Conservation (phyloP, 92 coral and sea anemone genomes). For the Phenganax marumi region DNA sequence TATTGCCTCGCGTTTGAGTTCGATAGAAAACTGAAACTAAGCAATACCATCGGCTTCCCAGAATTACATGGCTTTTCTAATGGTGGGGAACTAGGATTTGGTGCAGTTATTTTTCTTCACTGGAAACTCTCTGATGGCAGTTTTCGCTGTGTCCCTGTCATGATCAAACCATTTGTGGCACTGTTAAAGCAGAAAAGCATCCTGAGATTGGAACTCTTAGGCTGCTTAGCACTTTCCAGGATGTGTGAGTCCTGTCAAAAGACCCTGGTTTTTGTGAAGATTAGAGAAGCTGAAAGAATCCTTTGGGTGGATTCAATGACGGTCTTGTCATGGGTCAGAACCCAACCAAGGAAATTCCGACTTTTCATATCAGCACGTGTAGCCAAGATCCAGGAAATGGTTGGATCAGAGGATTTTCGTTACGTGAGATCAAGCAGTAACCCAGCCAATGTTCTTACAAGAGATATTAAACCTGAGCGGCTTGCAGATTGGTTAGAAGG, state of each 20-base stretch:
- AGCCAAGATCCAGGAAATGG: slow-evolving; percentile 50
- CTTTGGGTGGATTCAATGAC: slow-evolving; percentile 59
- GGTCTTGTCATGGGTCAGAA: slow-evolving; percentile 57
- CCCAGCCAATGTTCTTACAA: slow-evolving; percentile 64
- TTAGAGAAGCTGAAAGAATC: slow-evolving; percentile 49
- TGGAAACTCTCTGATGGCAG: slow-evolving; percentile 58
- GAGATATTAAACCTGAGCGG: slow-evolving; percentile 34
- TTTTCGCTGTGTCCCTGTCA: slow-evolving; percentile 55
- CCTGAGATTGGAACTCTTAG: slow-evolving; percentile 62
- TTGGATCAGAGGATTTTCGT: slow-evolving; percentile 46
- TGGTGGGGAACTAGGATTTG: slow-evolving; percentile 57
- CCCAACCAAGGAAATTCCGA: slow-evolving; percentile 35
- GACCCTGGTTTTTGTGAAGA: slow-evolving; percentile 50
- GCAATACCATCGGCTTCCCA: slow-evolving; percentile 46
- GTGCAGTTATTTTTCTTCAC: slow-evolving; percentile 59
- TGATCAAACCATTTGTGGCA: slow-evolving; percentile 34
- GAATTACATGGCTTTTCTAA: slow-evolving; percentile 62
- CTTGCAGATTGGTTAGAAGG: slow-evolving; percentile 35
- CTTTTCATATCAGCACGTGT: slow-evolving; percentile 55
- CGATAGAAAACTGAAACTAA: slow-evolving; percentile 60
- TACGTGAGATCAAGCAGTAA: slow-evolving; percentile 60
- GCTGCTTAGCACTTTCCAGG: slow-evolving; percentile 58
- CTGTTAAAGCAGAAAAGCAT: neutral
- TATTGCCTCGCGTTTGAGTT: slow-evolving; percentile 49
- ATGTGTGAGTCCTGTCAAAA: slow-evolving; percentile 52